Evolutionary conservation across 2,797 vertebrate species (phyloP).

Genomic region (Botia kubotai): DNA sequence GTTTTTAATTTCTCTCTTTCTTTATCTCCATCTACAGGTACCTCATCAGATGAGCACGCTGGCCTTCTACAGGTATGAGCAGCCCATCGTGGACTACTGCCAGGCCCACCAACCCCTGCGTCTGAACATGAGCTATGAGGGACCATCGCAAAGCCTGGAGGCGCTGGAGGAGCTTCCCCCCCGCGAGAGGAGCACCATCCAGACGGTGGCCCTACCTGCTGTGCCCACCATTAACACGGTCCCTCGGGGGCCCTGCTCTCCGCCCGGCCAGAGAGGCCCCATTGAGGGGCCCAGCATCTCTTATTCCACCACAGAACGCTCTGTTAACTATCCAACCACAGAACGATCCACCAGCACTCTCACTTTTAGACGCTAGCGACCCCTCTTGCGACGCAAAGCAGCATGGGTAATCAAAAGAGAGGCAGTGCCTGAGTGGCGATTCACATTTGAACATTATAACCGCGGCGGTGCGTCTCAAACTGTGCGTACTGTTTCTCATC

Average conservation of each 20-base stretch:
- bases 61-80: conserved; percentile 95
- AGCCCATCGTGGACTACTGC: conserved; percentile 94
- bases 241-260: conserved; percentile 68
- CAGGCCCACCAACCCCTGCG: conserved; percentile 95
- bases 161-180: conserved; percentile 76
- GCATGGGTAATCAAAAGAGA: conserved; percentile 25
- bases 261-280: conserved; percentile 73
- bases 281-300: conserved; percentile 67
- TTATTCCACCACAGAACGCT: conserved; percentile 72
- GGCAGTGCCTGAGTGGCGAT: conserved; percentile 3
- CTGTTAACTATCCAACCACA: conserved; percentile 63
- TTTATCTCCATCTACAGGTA: conserved; percentile 76
- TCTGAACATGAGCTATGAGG: conserved; percentile 91
- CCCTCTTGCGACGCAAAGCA: neutral
- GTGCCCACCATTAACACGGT: conserved; percentile 71
- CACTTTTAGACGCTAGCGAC: conserved; percentile 79
- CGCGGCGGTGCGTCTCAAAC: conserved; percentile 28
- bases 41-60: conserved; percentile 93
- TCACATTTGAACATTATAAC: conserved; percentile 10
- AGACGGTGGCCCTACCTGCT: conserved; percentile 79
- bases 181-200: conserved; percentile 78
- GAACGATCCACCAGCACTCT: conserved; percentile 78
- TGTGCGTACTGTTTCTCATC: conserved; percentile 14
- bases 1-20: neutral
- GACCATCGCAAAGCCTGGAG: conserved; percentile 78